A percentile compares a stretch with the other conserved stretches of the same genome.
Evolutionary conservation across 2,797 vertebrate genomes (phyloP).

Genomic region (Setipinna tenuifilis): DNA sequence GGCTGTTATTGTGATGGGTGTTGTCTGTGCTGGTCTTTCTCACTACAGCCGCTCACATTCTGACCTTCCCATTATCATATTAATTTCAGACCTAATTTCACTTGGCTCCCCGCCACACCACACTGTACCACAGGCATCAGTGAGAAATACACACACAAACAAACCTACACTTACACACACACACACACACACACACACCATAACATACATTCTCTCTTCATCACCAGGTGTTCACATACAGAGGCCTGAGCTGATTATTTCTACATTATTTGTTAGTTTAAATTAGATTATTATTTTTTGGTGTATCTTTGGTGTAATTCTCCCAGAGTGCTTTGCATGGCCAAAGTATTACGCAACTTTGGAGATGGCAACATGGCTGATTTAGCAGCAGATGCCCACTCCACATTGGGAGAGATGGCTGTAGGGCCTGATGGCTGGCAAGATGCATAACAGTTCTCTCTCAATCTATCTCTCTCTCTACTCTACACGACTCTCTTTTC

Average conservation of each 20-base stretch:
- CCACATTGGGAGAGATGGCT: neutral
- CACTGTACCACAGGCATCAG: neutral
- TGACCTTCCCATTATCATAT: neutral
- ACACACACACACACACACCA: too few relatives aligned
- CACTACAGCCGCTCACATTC: neutral
- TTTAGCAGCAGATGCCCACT: constrained; percentile 14
- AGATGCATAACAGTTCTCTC: neutral
- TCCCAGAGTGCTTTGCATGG: neutral
- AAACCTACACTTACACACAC: too few relatives aligned
- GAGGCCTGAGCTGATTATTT: too few relatives aligned
- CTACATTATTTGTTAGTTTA: too few relatives aligned
- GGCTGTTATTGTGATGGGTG: neutral
- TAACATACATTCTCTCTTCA: too few relatives aligned
- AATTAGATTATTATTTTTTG: too few relatives aligned
- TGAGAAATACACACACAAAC: too few relatives aligned
- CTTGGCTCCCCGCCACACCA: neutral
- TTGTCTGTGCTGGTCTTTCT: too few relatives aligned
- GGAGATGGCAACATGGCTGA: neutral
- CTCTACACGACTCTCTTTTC: neutral
- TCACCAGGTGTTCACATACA: too few relatives aligned
- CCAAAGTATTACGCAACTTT: neutral
- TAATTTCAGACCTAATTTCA: neutral
- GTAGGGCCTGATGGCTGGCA: neutral
- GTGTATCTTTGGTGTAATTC: neutral
- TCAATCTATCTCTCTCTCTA: neutral